Evolutionary conservation across 2,888 invertebrate genomes (phyloP).

Genomic region (Scrobipalpa atriplicella): DNA sequence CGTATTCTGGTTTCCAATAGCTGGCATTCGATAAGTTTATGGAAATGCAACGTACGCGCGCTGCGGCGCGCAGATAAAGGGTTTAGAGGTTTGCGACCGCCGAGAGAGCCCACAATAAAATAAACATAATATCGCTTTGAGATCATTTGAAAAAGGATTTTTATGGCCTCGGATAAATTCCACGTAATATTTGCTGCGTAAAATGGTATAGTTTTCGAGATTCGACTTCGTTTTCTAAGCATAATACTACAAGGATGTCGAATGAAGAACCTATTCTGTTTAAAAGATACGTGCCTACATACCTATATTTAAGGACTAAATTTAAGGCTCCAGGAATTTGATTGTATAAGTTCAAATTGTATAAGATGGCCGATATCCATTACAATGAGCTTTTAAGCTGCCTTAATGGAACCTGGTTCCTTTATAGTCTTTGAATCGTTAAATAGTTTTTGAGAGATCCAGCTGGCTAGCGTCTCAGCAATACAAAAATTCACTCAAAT

Average conservation of each 20-base stretch:
- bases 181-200: neutral
- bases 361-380: no score
- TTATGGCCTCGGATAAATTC: neutral
- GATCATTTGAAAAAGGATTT: slow-evolving; percentile 9
- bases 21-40: slow-evolving; percentile 60
- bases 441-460: slow-evolving; percentile 2
- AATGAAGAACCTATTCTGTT: no score
- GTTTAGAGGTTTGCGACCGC: slow-evolving; percentile 43
- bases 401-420: neutral
- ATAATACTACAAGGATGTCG: no score
- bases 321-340: no score
- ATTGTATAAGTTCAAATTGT: no score
- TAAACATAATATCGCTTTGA: slow-evolving; percentile 3
- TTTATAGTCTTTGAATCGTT: slow-evolving; percentile 1
- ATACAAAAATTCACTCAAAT: slow-evolving; percentile 18
- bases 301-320: no score
- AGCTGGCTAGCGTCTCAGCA: neutral
- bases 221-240: neutral
- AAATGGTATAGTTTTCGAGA: neutral
- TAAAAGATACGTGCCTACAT: no score
- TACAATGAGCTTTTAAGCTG: neutral
- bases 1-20: slow-evolving; percentile 50
- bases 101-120: slow-evolving; percentile 16
- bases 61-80: slow-evolving; percentile 66
- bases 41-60: slow-evolving; percentile 59